These are phyloP conservation scores for Prolemur simus DNA, from an alignment of 2,113 vertebrate genomes.

Conservation along the genomic window DNA sequence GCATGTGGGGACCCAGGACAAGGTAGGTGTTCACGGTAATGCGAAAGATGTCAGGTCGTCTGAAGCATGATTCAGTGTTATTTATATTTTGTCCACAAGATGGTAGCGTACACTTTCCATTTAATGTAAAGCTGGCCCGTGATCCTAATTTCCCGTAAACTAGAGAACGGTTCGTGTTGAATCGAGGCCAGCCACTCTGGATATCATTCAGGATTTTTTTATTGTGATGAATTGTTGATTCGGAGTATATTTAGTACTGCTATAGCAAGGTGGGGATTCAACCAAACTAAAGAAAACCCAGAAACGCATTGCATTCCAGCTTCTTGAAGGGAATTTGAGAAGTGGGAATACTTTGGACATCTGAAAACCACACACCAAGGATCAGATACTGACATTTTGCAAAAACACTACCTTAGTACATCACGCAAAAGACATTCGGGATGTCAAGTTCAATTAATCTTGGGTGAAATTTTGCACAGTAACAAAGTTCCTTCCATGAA, in stretches of 20 bases:
- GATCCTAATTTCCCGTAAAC: not conserved
- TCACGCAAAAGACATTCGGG: constrained; percentile 72
- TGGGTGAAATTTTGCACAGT: constrained; percentile 66
- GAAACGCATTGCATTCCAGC: constrained; percentile 51
- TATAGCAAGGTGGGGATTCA: constrained; percentile 61
- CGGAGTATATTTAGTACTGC: constrained; percentile 50
- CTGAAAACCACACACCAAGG: constrained; percentile 72
- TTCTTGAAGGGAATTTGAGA: constrained; percentile 72
- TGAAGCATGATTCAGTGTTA: not conserved
- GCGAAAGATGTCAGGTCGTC: not conserved
- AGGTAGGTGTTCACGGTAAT: not conserved
- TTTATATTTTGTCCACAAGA: constrained; percentile 82
- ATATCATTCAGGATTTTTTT: constrained; percentile 10
- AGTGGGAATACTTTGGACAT: constrained; percentile 68
- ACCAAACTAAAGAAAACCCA: constrained; percentile 67
- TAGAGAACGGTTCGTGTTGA: constrained; percentile 4
- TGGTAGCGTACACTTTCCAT: constrained; percentile 81
- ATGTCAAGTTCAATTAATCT: constrained; percentile 77
- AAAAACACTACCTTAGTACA: constrained; percentile 72
- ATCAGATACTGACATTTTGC: constrained; percentile 70
- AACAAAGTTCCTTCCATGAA: constrained; percentile 63
- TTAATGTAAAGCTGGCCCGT: constrained; percentile 58
- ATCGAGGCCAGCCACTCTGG: constrained; percentile 28
- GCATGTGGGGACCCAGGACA: not conserved
- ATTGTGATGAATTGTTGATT: constrained; percentile 69